Evolutionary conservation across 2,888 invertebrate genomes (phyloP).

Genomic region (Saturnia pavonia): DNA sequence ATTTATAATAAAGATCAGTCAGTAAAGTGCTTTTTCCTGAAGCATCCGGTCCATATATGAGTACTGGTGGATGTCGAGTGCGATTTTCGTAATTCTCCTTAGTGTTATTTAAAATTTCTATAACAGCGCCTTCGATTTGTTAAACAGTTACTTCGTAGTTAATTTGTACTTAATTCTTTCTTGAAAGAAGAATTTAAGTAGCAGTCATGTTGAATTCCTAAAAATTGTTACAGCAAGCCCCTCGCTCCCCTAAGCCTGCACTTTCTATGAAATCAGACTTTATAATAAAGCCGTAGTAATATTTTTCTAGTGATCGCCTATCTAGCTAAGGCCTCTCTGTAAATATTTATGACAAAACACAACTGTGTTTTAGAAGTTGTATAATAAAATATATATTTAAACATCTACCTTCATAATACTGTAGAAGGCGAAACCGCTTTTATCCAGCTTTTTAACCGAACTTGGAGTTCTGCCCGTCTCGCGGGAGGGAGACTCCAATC

Average conservation of each 20-base stretch:
- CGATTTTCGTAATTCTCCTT: constrained; percentile 83
- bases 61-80: constrained; percentile 86
- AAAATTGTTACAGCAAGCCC: no score
- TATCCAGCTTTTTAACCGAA: constrained; percentile 62
- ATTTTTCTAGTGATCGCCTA: no score
- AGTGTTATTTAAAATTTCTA: constrained; percentile 77
- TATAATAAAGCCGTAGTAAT: neutral
- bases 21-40: constrained; percentile 91
- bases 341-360: neutral
- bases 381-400: neutral
- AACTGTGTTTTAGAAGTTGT: neutral
- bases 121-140: constrained; percentile 73
- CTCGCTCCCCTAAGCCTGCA: neutral
- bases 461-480: constrained; percentile 55
- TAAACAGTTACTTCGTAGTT: constrained; percentile 77
- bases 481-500: constrained; percentile 61
- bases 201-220: no score
- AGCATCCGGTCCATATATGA: constrained; percentile 88
- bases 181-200: no score
- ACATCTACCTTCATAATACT: constrained; percentile 37
- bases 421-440: constrained; percentile 54
- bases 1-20: constrained; percentile 85
- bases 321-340: neutral
- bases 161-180: no score
- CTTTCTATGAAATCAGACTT: neutral